Conservation (phyloP, 2,888 invertebrate species). For the Athripsodes cinereus region DNA sequence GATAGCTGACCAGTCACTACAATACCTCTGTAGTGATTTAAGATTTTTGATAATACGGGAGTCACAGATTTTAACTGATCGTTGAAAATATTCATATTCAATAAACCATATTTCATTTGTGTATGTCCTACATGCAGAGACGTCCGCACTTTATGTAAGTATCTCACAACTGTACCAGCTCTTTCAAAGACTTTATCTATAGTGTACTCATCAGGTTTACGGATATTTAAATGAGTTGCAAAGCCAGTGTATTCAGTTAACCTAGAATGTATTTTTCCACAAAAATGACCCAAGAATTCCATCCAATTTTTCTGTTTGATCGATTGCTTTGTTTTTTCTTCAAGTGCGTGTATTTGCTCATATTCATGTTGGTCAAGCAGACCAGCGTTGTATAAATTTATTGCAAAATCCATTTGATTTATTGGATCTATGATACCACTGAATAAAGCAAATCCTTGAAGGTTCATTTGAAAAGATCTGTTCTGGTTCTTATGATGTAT, state of each 20-base stretch:
- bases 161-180: no score
- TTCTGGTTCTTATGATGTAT: slow-evolving; percentile 48
- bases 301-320: no score
- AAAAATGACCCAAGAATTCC: no score
- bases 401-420: background rate
- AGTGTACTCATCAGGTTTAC: no score
- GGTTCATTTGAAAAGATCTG: background rate
- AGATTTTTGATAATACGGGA: slow-evolving; percentile 61
- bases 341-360: background rate
- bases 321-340: background rate
- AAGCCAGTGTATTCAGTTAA: no score
- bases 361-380: background rate
- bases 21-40: slow-evolving; percentile 32
- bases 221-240: no score
- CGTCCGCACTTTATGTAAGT: no score
- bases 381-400: background rate
- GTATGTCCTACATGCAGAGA: no score
- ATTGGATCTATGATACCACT: background rate
- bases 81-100: background rate
- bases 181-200: no score
- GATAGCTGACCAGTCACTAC: background rate
- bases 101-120: no score
- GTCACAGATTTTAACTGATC: slow-evolving; percentile 82
- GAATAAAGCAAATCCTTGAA: background rate
- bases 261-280: no score